Evolutionary conservation across 2,113 vertebrate species (phyloP).

Genomic region (Cyphomyrus plagiostoma): DNA sequence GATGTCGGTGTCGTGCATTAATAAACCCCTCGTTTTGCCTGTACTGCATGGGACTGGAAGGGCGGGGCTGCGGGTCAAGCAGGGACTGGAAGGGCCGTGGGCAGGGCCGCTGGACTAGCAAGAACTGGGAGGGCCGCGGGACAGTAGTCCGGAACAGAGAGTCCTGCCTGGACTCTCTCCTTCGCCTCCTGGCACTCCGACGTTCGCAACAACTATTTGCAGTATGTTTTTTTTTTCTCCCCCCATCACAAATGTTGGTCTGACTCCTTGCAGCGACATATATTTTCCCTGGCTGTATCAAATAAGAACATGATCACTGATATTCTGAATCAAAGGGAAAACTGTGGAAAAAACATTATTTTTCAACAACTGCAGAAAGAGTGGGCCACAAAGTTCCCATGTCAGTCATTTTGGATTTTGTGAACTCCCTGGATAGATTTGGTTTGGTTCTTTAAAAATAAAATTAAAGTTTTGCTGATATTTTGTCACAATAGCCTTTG

Average conservation of each 20-base stretch:
- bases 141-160: too few relatives aligned
- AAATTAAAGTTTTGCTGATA: not conserved
- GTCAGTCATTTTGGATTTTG: not conserved
- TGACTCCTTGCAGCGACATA: not conserved
- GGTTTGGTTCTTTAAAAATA: not conserved
- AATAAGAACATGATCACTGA: slow-evolving; percentile 1
- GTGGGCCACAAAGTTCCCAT: not conserved
- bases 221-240: not conserved
- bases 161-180: too few relatives aligned
- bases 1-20: too few relatives aligned
- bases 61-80: too few relatives aligned
- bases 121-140: too few relatives aligned
- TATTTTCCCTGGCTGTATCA: not conserved
- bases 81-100: too few relatives aligned
- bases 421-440: not conserved
- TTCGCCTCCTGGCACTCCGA: too few relatives aligned
- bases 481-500: not conserved
- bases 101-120: too few relatives aligned
- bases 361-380: not conserved
- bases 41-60: too few relatives aligned
- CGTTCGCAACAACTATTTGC: too few relatives aligned
- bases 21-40: too few relatives aligned
- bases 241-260: not conserved
- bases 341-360: not conserved
- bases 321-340: not conserved